Evolutionary conservation across 2,797 vertebrate species (phyloP), one percentile per base, ranked within the genome.

Genomic region (Lates japonicus): DNA sequence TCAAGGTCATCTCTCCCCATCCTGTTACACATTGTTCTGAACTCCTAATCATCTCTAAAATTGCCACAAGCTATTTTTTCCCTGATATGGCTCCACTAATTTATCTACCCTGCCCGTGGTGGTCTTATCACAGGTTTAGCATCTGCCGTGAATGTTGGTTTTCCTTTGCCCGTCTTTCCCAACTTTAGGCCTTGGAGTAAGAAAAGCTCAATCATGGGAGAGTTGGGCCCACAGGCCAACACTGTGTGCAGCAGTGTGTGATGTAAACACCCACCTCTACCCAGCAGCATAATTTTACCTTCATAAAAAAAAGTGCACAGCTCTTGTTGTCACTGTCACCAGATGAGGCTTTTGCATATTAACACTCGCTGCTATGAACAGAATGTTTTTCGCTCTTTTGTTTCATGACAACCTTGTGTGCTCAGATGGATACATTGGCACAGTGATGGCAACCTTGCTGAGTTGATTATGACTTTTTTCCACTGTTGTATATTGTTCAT

Each of bases 201-300:
- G 76, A 84, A 79, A 65, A 70, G 49, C 63, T 67, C 48, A 63
- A 70, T 88, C 80, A 76, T 35, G 25, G 55, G 57, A 69, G 61
- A 70, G 66, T 77, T 46, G 44, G 46, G 48, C 73, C 91, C 19
- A 65, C 76, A 78, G 88, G 87, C 83, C 51, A 58, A 75, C 52
- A 73, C 66, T 80, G 78, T 86, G 90, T 86, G 87, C 74, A 84
- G 79, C 77, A 46, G 76, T 51, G 63, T 86, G 82, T 79, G 83
- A 85, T 78, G 70, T 60, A 80, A 93, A 90, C 86, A 79, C 76
- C 74, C 86, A 85, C 79, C 78, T 70, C 70, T 33, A 46, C 60
- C 83, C 83, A 81, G 80, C 76, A 85, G 87, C 76, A 55, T 87
- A 29, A 70, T 86, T 85, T 83, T 76, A 86, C 76, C 75, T 86